Base-by-base conservation (phyloP, 2,797 vertebrate genomes). In the Chaenodraco wilsoni region DNA sequence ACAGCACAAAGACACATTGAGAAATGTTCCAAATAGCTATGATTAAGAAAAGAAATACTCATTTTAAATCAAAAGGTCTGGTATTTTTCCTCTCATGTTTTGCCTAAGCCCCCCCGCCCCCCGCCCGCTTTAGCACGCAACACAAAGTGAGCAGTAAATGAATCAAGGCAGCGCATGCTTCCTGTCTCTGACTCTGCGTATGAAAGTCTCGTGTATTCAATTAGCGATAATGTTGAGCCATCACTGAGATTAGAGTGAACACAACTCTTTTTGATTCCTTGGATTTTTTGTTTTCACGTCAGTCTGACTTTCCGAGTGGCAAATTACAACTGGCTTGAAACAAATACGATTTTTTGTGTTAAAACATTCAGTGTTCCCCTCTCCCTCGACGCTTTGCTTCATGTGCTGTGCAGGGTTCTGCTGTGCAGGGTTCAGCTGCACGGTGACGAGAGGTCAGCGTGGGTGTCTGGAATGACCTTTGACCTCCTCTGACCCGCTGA, bases 401-500 rank as follows among this genome's bases (percentile, higher is more conserved):
- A 69, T 45, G 76, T 17, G 9, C 69, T 59, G 73, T 64, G 72
- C 63, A 85, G 68, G 72, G 82, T 88, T 91, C 86, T 17, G 9
- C 69, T 59, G 73, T 64, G 72, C 63, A 85, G 68, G 72, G 82
- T 88, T 91, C 86, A 88, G 86, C 88, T 78, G 74, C 65, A 50
- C 41, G 60, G 64, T 43, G 21, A 72, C 64, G 45, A 87, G 73
- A 51, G 89, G 88, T 87, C 2, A n/a, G 72, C 79, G 85, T 88
- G 91, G 86, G 85, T 88, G 84, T 87, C 76, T 83, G 40, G 52
- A 14, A 11, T 61, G 77, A 83, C 84, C 65, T 88, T 69, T 87
- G 85, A 92, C 87, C 87, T 55, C n/a, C 62, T 14, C 41, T 78
- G 85, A 89, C 88, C 85, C 5, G 1, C 76, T 70, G 89, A 87